A percentile compares a stretch with the other conserved stretches of the same genome.
Conservation (phyloP, 2,113 vertebrate genomes). For the Myiozetetes cayanensis region DNA sequence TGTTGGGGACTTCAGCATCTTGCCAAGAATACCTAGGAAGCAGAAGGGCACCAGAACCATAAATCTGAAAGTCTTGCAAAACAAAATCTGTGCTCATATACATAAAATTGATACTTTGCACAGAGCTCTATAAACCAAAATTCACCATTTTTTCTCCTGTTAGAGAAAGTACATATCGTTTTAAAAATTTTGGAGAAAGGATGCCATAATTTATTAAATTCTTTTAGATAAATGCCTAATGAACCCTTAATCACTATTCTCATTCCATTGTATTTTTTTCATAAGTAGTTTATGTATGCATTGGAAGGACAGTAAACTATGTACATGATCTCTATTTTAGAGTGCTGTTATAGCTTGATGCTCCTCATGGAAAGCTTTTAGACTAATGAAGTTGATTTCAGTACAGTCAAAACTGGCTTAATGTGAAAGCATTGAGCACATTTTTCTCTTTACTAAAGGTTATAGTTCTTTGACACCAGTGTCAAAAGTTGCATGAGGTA, state of each 20-base stretch:
- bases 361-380: neutral
- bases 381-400: neutral
- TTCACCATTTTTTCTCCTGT: neutral
- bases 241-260: neutral
- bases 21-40: conserved; percentile 44
- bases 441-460: neutral
- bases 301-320: neutral
- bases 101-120: neutral
- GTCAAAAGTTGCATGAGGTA: neutral
- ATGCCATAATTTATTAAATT: neutral
- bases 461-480: neutral
- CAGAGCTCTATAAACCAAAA: neutral
- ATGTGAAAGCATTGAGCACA: neutral
- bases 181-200: neutral
- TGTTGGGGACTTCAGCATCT: neutral
- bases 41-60: conserved; percentile 15
- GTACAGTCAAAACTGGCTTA: neutral
- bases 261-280: neutral
- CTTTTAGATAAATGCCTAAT: neutral
- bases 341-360: neutral
- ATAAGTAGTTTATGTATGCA: neutral
- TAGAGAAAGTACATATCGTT: neutral
- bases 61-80: conserved; percentile 7
- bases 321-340: neutral
- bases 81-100: neutral